A percentile compares a stretch with the other conserved stretches of the same genome.
These are phyloP conservation scores for Onychomys arenicola DNA, from an alignment of 2,797 vertebrate species.

Conservation along the genomic window DNA sequence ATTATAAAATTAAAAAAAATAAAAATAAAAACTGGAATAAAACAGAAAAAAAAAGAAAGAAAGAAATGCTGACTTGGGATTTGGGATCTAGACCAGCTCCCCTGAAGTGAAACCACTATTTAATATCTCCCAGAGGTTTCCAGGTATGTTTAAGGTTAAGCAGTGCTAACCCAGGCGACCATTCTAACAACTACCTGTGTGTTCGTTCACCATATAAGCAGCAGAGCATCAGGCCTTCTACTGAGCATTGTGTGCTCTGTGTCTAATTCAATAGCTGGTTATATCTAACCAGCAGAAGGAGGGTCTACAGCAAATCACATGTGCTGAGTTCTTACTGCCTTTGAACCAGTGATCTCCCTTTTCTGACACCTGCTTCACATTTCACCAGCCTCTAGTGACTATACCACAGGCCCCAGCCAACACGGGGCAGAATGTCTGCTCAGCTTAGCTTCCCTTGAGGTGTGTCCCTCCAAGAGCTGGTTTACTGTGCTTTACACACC, in stretches of 20 bases:
- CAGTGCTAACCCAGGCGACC: background rate
- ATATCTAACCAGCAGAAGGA: background rate
- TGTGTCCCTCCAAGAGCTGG: slow-evolving; percentile 71
- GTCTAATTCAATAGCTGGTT: background rate
- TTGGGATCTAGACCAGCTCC: background rate
- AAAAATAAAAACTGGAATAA: too few species aligned
- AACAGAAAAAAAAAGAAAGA: too few species aligned
- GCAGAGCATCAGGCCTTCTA: background rate
- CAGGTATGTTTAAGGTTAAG: background rate
- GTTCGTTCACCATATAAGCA: background rate
- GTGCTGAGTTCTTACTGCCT: slow-evolving; percentile 21
- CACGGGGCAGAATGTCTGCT: slow-evolving; percentile 75
- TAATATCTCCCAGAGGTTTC: background rate
- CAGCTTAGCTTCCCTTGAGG: slow-evolving; percentile 77
- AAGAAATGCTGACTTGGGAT: background rate
- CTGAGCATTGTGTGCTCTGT: fast-evolving
- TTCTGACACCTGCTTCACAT: slow-evolving; percentile 78
- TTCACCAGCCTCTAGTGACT: slow-evolving; percentile 79
- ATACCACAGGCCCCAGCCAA: slow-evolving; percentile 71
- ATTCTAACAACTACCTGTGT: background rate
- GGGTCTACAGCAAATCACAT: background rate
- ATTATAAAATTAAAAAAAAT: too few species aligned
- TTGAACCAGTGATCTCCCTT: slow-evolving; percentile 65
- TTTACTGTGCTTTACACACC: slow-evolving; percentile 79
- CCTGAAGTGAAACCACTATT: background rate